Conservation (phyloP, 2,888 invertebrate genomes). For the Oligia latruncula region DNA sequence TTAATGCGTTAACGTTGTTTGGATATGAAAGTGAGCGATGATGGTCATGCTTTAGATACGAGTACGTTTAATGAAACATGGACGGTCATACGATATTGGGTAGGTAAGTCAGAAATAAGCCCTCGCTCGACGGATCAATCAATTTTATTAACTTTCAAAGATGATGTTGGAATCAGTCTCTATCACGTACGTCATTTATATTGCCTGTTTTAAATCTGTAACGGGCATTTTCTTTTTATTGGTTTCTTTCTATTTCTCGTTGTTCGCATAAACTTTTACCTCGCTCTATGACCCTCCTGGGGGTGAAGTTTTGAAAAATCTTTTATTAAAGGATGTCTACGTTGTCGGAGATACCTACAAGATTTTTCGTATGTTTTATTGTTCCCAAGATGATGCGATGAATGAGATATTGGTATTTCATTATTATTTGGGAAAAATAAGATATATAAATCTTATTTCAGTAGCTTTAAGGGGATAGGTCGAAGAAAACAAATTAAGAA, state of each 20-base stretch:
- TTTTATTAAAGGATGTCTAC: constrained; percentile 19
- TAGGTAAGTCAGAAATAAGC: constrained; percentile 18
- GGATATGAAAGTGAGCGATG: constrained; percentile 61
- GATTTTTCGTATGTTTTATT: constrained; percentile 9
- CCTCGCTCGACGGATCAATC: constrained; percentile 31
- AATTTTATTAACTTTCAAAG: constrained; percentile 10
- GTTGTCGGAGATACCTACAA: not conserved
- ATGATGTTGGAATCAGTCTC: constrained; percentile 11
- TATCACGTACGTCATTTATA: constrained; percentile 8
- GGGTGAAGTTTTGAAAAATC: constrained; percentile 18
- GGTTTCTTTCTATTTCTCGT: constrained; percentile 4
- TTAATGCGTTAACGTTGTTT: constrained; percentile 63
- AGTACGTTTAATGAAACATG: constrained; percentile 42
- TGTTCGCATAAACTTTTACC: constrained; percentile 8
- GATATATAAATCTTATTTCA: not conserved
- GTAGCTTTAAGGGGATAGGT: no score
- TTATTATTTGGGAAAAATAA: not conserved
- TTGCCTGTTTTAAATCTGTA: not conserved
- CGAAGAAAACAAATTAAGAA: not conserved
- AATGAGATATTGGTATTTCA: not conserved
- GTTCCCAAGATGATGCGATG: not conserved
- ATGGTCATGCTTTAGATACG: constrained; percentile 38
- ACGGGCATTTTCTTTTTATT: constrained; percentile 1
- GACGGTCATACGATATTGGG: constrained; percentile 34
- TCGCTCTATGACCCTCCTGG: constrained; percentile 5